Percentiles rank a stretch among this genome's conserved stretches.
These are phyloP conservation scores for Mormyrops boulengeri DNA, from an alignment of 2,797 vertebrate species.

Conservation along the genomic window DNA sequence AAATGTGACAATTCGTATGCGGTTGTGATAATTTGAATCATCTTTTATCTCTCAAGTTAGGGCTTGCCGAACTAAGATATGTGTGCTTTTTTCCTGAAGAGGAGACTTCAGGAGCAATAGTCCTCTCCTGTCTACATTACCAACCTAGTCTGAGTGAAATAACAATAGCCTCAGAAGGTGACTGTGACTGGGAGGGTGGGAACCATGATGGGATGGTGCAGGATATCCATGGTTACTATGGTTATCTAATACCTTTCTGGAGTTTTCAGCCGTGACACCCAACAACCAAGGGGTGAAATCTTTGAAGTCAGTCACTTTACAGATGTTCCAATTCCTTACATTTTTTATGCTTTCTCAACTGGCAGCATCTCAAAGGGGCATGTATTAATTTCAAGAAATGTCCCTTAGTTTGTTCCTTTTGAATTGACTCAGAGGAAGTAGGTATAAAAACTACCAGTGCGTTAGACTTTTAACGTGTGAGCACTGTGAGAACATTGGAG, in stretches of 20 bases:
- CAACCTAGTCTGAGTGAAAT: background rate
- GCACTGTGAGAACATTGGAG: background rate
- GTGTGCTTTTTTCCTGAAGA: background rate
- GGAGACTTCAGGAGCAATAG: background rate
- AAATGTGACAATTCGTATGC: background rate
- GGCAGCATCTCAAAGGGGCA: background rate
- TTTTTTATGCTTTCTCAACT: background rate
- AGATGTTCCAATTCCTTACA: background rate
- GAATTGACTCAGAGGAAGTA: background rate
- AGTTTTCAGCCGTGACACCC: background rate
- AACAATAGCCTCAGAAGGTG: background rate
- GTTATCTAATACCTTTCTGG: background rate
- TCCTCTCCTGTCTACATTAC: background rate
- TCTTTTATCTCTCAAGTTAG: background rate
- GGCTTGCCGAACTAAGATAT: background rate
- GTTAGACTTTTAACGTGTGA: background rate
- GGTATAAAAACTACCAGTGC: background rate
- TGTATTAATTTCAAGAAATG: background rate
- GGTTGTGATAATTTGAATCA: background rate
- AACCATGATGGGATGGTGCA: background rate
- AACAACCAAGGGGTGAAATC: background rate
- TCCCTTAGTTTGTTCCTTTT: background rate
- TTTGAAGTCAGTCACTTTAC: slow-evolving; percentile 5
- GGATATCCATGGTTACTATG: background rate
- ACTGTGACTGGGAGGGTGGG: background rate